Percentiles rank a stretch among this genome's conserved stretches.
phyloP scores from a whole-genome alignment of 2,113 vertebrate species.

The Tychaedon coryphoeus region DNA sequence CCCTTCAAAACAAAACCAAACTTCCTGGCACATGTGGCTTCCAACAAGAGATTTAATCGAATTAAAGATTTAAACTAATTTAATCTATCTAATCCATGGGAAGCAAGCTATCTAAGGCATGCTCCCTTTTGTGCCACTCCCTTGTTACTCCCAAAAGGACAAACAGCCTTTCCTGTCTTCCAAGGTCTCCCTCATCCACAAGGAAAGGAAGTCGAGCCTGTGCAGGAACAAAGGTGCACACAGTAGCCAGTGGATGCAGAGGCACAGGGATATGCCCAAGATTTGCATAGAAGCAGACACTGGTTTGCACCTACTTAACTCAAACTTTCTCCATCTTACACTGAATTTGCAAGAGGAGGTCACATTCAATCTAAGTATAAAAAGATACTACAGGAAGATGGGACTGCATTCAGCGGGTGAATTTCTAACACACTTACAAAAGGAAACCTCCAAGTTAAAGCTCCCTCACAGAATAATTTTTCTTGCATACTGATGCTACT shows the following conservation, averaged over 20 bases:
- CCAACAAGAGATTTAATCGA: background rate
- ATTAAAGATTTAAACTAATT: background rate
- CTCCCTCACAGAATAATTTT: background rate
- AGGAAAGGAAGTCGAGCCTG: background rate
- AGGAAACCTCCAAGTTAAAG: background rate
- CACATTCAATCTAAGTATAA: background rate
- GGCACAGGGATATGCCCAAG: fast-evolving
- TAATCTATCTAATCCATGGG: background rate
- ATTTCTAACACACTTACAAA: background rate
- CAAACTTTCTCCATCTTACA: background rate
- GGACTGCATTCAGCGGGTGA: background rate
- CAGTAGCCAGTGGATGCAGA: background rate
- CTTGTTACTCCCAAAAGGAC: background rate
- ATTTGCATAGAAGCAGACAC: background rate
- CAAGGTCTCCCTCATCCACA: fast-evolving
- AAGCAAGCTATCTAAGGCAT: background rate
- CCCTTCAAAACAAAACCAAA: background rate
- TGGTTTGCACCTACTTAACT: background rate
- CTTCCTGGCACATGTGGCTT: background rate
- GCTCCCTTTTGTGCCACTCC: fast-evolving
- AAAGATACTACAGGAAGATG: background rate
- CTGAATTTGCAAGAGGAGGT: background rate
- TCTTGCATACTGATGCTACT: background rate
- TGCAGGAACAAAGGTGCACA: fast-evolving
- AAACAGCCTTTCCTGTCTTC: background rate